These are phyloP conservation scores for Phoenicopterus ruber DNA, from an alignment of 2,113 vertebrate genomes.

Conservation along the genomic window DNA sequence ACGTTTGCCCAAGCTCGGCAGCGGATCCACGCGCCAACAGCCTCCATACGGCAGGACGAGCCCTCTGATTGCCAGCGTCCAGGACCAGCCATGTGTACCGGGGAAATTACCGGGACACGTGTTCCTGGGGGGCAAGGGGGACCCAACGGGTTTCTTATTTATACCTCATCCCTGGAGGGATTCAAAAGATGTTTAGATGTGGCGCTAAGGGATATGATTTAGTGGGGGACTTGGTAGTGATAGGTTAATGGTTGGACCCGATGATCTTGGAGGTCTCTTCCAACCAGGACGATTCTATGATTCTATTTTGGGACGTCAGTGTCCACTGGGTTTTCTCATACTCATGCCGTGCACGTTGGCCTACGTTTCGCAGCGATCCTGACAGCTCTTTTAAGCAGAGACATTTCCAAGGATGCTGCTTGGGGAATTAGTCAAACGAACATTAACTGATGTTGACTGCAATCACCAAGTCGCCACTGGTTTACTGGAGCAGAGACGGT, in stretches of 20 bases:
- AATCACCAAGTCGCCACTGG: background rate
- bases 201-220: no score
- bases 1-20: background rate
- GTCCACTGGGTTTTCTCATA: background rate
- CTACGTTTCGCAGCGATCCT: background rate
- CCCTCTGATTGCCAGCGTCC: background rate
- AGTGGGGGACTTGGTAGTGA: no score
- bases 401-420: background rate
- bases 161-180: no score
- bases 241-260: no score
- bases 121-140: background rate
- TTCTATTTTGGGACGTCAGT: background rate
- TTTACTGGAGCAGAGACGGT: background rate
- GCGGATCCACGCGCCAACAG: background rate
- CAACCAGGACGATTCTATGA: no score
- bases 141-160: background rate
- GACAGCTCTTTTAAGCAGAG: background rate
- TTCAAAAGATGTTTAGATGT: no score
- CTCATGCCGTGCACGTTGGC: background rate
- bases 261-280: no score
- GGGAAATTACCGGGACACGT: background rate
- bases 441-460: background rate
- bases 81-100: rapidly evolving
- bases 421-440: background rate
- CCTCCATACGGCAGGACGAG: background rate